phyloP scores from a whole-genome alignment of 2,113 vertebrate species.

The Triplophysa rosa region DNA sequence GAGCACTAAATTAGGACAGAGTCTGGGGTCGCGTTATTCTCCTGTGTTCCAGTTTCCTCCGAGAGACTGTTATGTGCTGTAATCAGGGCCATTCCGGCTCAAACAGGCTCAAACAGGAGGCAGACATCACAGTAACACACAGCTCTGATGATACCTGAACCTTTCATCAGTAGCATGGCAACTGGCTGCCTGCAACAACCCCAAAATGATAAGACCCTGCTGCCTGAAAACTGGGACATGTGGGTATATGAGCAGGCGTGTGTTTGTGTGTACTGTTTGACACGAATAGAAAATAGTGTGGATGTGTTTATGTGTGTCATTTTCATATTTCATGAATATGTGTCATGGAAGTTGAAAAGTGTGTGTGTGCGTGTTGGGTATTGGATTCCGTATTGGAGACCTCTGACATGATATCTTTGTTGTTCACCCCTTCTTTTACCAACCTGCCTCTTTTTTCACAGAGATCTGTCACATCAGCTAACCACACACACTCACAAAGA shows the following conservation, averaged over 20 bases:
- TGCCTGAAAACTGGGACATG: conserved; percentile 8
- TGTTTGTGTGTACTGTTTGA: conserved; percentile 8
- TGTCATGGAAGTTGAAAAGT: background rate
- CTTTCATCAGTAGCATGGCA: conserved; percentile 46
- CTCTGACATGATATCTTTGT: no score
- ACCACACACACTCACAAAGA: no score
- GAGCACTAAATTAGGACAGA: conserved; percentile 26
- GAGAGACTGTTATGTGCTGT: conserved; percentile 37
- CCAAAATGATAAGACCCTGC: conserved; percentile 26
- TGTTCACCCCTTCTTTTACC: no score
- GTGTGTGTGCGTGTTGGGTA: no score
- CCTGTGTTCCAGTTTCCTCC: conserved; percentile 28
- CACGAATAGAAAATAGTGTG: background rate
- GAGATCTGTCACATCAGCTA: no score
- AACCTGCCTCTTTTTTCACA: no score
- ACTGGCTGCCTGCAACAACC: conserved; percentile 31
- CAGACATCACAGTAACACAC: conserved; percentile 35
- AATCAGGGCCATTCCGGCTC: conserved; percentile 41
- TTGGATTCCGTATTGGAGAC: no score
- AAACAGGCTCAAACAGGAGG: conserved; percentile 33
- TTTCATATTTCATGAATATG: background rate
- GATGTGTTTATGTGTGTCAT: background rate
- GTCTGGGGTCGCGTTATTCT: conserved; percentile 8
- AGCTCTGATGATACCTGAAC: conserved; percentile 39
- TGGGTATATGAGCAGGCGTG: background rate